Conservation (phyloP, 2,113 vertebrate genomes). For the Callipepla squamata region DNA sequence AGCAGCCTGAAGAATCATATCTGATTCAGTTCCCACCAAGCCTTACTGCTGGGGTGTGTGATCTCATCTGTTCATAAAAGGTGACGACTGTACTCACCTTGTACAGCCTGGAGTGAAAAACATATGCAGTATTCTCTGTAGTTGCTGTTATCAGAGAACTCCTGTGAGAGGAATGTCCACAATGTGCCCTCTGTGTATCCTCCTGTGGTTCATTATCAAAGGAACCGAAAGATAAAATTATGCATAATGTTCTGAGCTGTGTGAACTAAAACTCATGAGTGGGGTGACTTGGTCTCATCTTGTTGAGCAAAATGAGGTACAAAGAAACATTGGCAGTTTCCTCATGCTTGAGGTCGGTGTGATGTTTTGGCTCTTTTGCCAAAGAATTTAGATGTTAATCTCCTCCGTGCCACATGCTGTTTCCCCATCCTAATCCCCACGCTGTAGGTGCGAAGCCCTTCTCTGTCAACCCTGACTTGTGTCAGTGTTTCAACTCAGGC, state of each 20-base stretch:
- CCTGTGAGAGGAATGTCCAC: background rate
- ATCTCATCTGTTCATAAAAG: background rate
- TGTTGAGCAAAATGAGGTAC: no score
- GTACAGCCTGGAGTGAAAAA: rapidly evolving
- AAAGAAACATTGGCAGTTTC: no score
- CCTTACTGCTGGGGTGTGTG: background rate
- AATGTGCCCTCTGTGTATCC: background rate
- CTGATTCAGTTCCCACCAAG: background rate
- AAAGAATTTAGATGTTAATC: no score
- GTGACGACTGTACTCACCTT: background rate
- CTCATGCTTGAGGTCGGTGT: no score
- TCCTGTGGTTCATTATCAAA: background rate
- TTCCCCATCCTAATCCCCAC: no score
- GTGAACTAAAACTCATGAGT: background rate
- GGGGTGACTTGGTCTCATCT: background rate
- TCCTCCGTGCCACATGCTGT: no score
- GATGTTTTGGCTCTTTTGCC: no score
- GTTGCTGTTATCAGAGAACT: background rate
- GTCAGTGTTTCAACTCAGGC: no score
- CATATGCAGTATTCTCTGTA: background rate
- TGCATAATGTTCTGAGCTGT: background rate
- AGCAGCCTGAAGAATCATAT: background rate
- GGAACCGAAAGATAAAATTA: background rate
- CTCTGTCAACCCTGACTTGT: no score
- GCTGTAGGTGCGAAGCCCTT: no score